A percentile compares a stretch with the other conserved stretches of the same genome.
These are phyloP conservation scores for Cyprinodon tularosa DNA, from an alignment of 2,113 vertebrate species.

Conservation along the genomic window DNA sequence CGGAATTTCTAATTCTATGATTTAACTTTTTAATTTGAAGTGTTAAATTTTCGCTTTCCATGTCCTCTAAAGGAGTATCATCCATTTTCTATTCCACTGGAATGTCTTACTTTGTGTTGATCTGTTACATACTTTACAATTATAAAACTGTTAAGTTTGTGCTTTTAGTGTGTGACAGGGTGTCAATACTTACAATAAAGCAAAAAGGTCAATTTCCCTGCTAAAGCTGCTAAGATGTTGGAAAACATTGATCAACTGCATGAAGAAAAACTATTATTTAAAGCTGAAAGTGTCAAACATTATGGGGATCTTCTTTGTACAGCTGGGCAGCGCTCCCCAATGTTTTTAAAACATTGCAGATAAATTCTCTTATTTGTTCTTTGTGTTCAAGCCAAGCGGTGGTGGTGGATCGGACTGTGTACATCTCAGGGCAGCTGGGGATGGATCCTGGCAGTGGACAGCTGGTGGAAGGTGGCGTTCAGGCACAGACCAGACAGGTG, in stretches of 20 bases:
- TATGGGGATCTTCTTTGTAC: background rate
- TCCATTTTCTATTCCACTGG: background rate
- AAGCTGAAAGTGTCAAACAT: background rate
- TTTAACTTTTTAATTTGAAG: no score
- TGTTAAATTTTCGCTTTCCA: no score
- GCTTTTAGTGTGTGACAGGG: no score
- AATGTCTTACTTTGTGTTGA: no score
- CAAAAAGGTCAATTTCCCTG: no score
- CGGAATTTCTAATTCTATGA: no score
- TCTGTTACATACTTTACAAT: no score
- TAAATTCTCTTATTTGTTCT: background rate
- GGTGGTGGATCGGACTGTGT: constrained; percentile 90
- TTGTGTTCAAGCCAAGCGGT: constrained; percentile 89
- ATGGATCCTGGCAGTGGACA: constrained; percentile 85
- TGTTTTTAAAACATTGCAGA: background rate
- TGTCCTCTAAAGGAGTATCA: no score
- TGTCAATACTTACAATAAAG: no score
- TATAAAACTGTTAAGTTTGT: no score
- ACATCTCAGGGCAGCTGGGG: constrained; percentile 92
- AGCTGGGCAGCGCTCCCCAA: background rate
- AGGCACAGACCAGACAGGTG: constrained; percentile 90
- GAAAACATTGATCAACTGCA: background rate
- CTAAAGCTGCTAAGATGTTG: background rate
- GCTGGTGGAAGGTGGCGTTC: constrained; percentile 87
- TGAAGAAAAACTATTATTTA: background rate